These are phyloP conservation scores for Nycticryphes semicollaris DNA, from an alignment of 2,113 vertebrate genomes.

Conservation along the genomic window DNA sequence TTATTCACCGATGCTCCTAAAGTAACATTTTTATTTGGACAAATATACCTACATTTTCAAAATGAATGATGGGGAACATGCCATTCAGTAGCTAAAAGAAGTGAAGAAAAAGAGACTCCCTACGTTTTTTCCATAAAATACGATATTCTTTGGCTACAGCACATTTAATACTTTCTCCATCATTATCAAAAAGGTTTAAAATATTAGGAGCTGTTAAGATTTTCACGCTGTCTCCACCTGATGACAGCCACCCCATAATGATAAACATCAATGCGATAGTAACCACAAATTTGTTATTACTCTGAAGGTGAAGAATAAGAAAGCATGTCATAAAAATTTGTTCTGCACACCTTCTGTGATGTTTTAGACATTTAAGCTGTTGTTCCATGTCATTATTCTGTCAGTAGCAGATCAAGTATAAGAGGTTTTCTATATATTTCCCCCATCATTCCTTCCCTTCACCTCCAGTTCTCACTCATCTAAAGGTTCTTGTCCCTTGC, in stretches of 20 bases:
- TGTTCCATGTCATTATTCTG: slow-evolving; percentile 45
- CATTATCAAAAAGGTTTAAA: not conserved
- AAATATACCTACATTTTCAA: slow-evolving; percentile 12
- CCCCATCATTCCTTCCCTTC: not conserved
- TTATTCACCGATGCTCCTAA: not conserved
- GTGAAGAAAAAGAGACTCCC: not conserved
- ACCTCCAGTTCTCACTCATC: slow-evolving; percentile 5
- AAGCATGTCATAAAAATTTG: slow-evolving; percentile 38
- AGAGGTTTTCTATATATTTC: slow-evolving; percentile 26
- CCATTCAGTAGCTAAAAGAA: not conserved
- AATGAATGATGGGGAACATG: not conserved
- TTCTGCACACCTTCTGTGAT: slow-evolving; percentile 17
- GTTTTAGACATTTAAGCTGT: slow-evolving; percentile 37
- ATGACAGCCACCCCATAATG: slow-evolving; percentile 4
- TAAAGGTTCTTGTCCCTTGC: slow-evolving; percentile 3
- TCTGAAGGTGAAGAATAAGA: slow-evolving; percentile 48
- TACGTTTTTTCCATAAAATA: slow-evolving; percentile 15
- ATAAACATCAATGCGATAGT: slow-evolving; percentile 27
- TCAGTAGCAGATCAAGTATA: slow-evolving; percentile 26
- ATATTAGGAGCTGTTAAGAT: slow-evolving; percentile 21
- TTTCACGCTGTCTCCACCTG: not conserved
- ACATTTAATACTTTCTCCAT: not conserved
- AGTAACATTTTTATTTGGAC: not conserved
- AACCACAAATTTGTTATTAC: slow-evolving; percentile 43
- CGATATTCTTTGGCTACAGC: not conserved